Conservation (phyloP, 37 sponge, comb jelly and placozoan genomes). For the Cladorhizidae sp. region DNA sequence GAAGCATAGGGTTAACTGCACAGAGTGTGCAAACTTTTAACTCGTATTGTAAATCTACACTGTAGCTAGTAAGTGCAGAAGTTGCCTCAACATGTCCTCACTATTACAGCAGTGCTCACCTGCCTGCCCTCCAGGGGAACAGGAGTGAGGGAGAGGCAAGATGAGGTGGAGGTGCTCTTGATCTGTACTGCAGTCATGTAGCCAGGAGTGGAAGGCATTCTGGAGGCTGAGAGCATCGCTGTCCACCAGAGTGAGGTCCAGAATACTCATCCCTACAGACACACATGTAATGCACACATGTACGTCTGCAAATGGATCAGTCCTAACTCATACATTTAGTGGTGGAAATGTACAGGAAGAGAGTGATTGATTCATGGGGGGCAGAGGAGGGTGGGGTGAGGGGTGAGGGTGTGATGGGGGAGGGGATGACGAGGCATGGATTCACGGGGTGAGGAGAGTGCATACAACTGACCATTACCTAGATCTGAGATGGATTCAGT, state of each 20-base stretch:
- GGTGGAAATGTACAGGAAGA: too few species aligned
- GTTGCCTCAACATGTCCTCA: not conserved
- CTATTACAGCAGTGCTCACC: not conserved
- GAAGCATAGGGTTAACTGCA: too few species aligned
- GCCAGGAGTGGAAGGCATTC: constrained; percentile 71
- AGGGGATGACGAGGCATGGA: too few species aligned
- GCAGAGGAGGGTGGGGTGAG: too few species aligned
- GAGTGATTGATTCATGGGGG: too few species aligned
- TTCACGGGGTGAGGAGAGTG: not conserved
- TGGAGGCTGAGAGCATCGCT: constrained; percentile 63
- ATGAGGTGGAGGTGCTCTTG: constrained; percentile 71
- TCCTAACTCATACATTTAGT: too few species aligned
- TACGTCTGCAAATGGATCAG: too few species aligned
- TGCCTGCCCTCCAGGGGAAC: not conserved
- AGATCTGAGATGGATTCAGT: not conserved
- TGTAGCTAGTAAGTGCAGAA: too few species aligned
- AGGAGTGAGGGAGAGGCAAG: constrained; percentile 41
- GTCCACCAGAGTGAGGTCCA: constrained; percentile 35
- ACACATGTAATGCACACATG: too few species aligned
- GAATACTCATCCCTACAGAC: constrained; percentile 46
- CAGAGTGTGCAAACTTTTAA: too few species aligned
- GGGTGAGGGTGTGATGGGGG: too few species aligned
- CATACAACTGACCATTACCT: not conserved
- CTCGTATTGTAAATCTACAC: too few species aligned
- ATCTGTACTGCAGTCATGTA: constrained; percentile 76